Base-by-base conservation (phyloP, 2,797 vertebrate genomes). In the Onychomys arenicola region DNA sequence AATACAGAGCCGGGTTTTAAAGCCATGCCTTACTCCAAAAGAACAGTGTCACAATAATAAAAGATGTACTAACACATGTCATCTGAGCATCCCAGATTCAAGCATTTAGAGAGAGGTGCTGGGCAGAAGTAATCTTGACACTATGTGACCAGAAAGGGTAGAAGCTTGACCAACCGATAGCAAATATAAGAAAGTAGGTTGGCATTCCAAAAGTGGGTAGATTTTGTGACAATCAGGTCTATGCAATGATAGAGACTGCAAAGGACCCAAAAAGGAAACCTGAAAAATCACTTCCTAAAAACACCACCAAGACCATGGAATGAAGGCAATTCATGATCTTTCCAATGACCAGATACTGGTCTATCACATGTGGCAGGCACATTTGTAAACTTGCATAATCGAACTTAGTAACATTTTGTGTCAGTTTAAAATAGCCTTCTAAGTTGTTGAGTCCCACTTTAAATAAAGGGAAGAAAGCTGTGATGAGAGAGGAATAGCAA, bases 1-100 rank as follows among this genome's bases (percentile, higher is more conserved):
- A 95, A 94, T 29, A 19, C 61, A 86, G 52, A 94, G 34, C 21
- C 89, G 87, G 8, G n/a, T 91, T 94, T 93, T 84, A 91, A 93
- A 87, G 46, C 43, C 17, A 59, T 27, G 43, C 46, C 46, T 89
- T 32, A 91, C 69, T 96, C 52, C 37, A 91, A 92, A 77, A 34
- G 13, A 29, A 78, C 1, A 84, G 32, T 49, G 29, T 23, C 75
- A 83, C 57, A 87, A 69, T 61, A 89, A 49, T 4, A 59, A 65
- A 23, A 91, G 49, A 78, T 17, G 46, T 23, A n/a, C 2, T 21
- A 57, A 87, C 21, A 67, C 46, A 27, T 16, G 17, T 55, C 81
- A 76, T 27, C 40, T 63, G 29, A 52, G 59, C 29, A 55, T n/a
- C n/a, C 23, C 27, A 43, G 27, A 55, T 75, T 91, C 43, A 65